phyloP scores from a whole-genome alignment of 2,113 vertebrate genomes.

The Mustelus asterias region DNA sequence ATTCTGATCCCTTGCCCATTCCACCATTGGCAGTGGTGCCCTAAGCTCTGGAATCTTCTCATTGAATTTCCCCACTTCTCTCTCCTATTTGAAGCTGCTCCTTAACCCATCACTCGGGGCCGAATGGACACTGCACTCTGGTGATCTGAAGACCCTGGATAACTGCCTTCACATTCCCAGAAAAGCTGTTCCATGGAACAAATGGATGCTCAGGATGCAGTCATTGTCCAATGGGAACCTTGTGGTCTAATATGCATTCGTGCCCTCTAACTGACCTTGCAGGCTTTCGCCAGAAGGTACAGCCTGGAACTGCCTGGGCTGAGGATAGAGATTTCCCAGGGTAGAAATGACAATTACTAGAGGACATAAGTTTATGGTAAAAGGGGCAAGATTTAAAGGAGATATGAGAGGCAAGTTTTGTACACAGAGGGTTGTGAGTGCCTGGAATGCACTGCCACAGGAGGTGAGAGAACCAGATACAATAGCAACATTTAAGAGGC shows the following conservation, averaged over 20 bases:
- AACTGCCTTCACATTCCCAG: too few relatives aligned
- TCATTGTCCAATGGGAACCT: background rate
- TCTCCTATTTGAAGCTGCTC: background rate
- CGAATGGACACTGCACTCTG: too few relatives aligned
- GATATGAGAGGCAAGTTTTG: too few relatives aligned
- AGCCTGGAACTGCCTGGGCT: background rate
- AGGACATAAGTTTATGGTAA: too few relatives aligned
- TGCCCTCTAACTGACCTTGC: background rate
- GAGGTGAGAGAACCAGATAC: too few relatives aligned
- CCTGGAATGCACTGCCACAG: too few relatives aligned
- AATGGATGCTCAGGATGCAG: background rate
- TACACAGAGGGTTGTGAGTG: too few relatives aligned
- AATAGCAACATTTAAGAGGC: too few relatives aligned
- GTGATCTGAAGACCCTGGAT: too few relatives aligned
- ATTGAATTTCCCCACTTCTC: background rate
- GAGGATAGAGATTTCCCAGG: background rate
- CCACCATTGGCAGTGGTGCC: background rate
- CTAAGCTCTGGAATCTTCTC: background rate
- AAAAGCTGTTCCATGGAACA: background rate
- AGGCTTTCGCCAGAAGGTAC: background rate
- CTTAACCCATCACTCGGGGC: background rate
- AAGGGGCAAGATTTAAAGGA: too few relatives aligned
- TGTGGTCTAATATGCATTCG: background rate
- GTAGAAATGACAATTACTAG: too few relatives aligned
- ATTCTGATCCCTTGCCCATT: background rate